Conservation (phyloP, 1,140 invertebrate species). For the Calliopsis andreniformis region DNA sequence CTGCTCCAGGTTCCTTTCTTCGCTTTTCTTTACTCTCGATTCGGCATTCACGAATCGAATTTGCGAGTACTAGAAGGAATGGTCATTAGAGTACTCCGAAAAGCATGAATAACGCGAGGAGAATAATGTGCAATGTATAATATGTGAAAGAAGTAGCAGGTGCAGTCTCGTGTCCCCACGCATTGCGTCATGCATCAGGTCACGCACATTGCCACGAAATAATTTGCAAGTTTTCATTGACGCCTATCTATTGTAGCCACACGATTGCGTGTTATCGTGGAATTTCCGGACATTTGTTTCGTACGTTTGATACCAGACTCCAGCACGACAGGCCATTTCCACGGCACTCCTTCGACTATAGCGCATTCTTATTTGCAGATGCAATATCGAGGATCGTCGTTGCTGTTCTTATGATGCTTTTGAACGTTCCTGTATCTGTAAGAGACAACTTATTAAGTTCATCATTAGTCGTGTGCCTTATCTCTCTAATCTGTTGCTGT, state of each 20-base stretch:
- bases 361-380: neutral
- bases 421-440: neutral
- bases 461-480: neutral
- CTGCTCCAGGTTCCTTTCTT: conserved; percentile 22
- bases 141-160: neutral
- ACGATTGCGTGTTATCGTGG: neutral
- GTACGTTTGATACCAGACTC: neutral
- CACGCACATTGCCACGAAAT: conserved; percentile 6
- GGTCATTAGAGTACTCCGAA: conserved; percentile 18
- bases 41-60: conserved; percentile 40
- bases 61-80: conserved; percentile 17
- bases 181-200: neutral
- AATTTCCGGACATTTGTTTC: conserved; percentile 36
- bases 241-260: neutral
- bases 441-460: neutral
- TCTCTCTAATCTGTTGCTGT: conserved; percentile 5
- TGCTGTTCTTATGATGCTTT: neutral
- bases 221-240: conserved; percentile 24
- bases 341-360: neutral
- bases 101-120: neutral
- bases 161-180: neutral
- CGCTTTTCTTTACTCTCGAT: conserved; percentile 29
- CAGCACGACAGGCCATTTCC: neutral
- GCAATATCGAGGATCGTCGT: neutral
- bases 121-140: conserved; percentile 7